Base-by-base conservation (phyloP, 2,888 invertebrate genomes). In the Caenorhabditis afra region DNA sequence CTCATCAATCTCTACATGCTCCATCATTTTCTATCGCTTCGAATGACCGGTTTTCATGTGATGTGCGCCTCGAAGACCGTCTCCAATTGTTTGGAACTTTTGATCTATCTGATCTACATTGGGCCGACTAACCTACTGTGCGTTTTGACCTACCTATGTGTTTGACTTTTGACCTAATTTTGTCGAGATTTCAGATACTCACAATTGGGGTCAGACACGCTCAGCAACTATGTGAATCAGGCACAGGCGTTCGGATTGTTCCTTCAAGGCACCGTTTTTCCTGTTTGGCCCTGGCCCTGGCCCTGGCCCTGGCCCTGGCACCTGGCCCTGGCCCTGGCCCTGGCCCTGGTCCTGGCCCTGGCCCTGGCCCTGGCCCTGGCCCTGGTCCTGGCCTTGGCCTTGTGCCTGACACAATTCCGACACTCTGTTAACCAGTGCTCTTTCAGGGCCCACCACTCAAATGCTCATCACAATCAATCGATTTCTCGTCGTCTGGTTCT, bases 161-260 rank as follows among this genome's bases (percentile, higher is more conserved):
- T n/a, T n/a, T n/a, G n/a, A n/a, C n/a, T n/a, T n/a, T n/a, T n/a
- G n/a, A n/a, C n/a, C n/a, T n/a, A n/a, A n/a, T n/a, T n/a, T n/a
- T n/a, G n/a, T n/a, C n/a, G n/a, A n/a, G n/a, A n/a, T 29, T 66
- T 39, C 44, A 65, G 65, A 1, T 66, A 37, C 66, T 55, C 55
- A 3, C 16, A 12, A 20, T 35, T 66, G 3, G 55, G 45, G 4
- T 35, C 55, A 7, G 22, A 14, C 1, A 18, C 1, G 1, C 4
- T 66, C 10, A 45, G 41, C 35, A 52, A 23, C 14, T 66, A 66
- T 22, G 0, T 66, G 1, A 66, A 66, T 23, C 55, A 66, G 8
- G 35, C 37, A 1, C 16, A 37, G 0, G 45, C 35, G 18, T 55
- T 18, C 18, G 66, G 29, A 29, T 29, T 29, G 29, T 29, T 49